phyloP scores from a whole-genome alignment of 2,888 invertebrate genomes.

The Elegia similella region DNA sequence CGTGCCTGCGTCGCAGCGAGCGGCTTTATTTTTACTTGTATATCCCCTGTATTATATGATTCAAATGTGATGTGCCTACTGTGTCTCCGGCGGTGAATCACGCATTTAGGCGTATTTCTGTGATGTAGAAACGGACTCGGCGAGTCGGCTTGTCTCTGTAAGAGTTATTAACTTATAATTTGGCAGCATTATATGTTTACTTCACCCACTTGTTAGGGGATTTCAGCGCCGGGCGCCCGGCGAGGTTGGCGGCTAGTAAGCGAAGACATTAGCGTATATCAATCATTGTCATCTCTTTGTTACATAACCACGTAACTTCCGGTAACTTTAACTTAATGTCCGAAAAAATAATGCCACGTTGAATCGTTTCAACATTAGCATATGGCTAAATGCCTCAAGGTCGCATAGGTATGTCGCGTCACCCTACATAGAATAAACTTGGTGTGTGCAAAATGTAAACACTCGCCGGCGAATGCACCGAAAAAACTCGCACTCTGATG shows the following conservation, averaged over 20 bases:
- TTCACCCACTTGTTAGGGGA: conserved; percentile 29
- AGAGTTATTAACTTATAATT: conserved; percentile 36
- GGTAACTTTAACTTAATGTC: not conserved
- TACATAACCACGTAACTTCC: conserved; percentile 31
- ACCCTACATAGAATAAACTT: conserved; percentile 51
- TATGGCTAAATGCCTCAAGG: conserved; percentile 44
- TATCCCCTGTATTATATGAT: conserved; percentile 43
- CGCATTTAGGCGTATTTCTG: conserved; percentile 41
- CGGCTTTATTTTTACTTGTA: conserved; percentile 27
- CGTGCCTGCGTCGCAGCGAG: conserved; percentile 38
- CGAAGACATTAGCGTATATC: conserved; percentile 17
- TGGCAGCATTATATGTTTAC: conserved; percentile 43
- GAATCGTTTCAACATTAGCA: conserved; percentile 23
- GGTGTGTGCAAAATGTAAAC: conserved; percentile 72
- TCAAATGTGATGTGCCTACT: conserved; percentile 47
- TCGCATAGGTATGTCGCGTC: conserved; percentile 52
- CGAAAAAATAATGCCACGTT: not conserved
- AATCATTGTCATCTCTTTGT: conserved; percentile 25
- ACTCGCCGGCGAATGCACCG: conserved; percentile 62
- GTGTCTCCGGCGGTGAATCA: conserved; percentile 48
- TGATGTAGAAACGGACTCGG: conserved; percentile 34
- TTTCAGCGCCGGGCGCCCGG: conserved; percentile 16
- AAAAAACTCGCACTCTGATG: conserved; percentile 73
- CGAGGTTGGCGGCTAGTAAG: not conserved
- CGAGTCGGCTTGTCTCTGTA: conserved; percentile 22